Percentiles rank a stretch among this genome's conserved stretches.
Evolutionary conservation across 2,888 invertebrate genomes (phyloP).

Genomic region (Eilema caniola): DNA sequence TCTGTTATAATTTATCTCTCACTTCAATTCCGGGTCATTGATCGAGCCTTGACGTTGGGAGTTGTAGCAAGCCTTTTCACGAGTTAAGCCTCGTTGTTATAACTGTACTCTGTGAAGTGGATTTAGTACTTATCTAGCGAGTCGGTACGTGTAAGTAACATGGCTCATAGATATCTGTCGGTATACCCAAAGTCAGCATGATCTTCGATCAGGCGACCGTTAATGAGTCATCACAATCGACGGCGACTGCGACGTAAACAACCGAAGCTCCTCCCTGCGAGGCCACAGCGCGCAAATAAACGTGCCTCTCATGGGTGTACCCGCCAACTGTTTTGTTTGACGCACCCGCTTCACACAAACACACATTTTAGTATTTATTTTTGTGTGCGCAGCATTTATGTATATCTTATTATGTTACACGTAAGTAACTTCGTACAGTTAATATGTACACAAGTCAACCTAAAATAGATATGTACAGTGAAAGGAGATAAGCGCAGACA

Average conservation of each 20-base stretch:
- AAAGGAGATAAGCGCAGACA: slow-evolving; percentile 18
- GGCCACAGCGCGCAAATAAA: slow-evolving; percentile 74
- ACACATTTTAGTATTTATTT: slow-evolving; percentile 28
- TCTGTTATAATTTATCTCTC: slow-evolving; percentile 18
- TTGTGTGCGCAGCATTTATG: slow-evolving; percentile 25
- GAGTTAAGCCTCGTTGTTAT: slow-evolving; percentile 23
- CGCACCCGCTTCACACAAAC: slow-evolving; percentile 46
- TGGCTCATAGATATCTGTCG: slow-evolving; percentile 45
- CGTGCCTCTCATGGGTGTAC: slow-evolving; percentile 74
- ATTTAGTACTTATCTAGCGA: slow-evolving; percentile 30
- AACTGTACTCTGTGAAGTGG: slow-evolving; percentile 28
- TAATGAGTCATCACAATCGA: slow-evolving; percentile 72
- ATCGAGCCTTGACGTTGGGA: slow-evolving; percentile 53
- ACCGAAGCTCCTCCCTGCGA: slow-evolving; percentile 69
- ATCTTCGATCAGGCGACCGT: slow-evolving; percentile 64
- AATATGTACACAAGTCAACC: slow-evolving; percentile 5
- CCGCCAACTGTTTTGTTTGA: slow-evolving; percentile 61
- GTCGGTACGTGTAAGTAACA: slow-evolving; percentile 5
- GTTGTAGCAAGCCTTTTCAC: slow-evolving; percentile 51
- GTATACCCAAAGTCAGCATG: slow-evolving; percentile 50
- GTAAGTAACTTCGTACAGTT: slow-evolving; percentile 17
- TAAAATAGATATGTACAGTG: slow-evolving; percentile 21
- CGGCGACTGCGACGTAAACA: slow-evolving; percentile 70
- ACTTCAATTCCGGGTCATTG: slow-evolving; percentile 71
- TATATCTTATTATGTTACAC: slow-evolving; percentile 18